These are phyloP conservation scores for Scrobipalpa atriplicella DNA, from an alignment of 2,888 invertebrate genomes.

Conservation along the genomic window DNA sequence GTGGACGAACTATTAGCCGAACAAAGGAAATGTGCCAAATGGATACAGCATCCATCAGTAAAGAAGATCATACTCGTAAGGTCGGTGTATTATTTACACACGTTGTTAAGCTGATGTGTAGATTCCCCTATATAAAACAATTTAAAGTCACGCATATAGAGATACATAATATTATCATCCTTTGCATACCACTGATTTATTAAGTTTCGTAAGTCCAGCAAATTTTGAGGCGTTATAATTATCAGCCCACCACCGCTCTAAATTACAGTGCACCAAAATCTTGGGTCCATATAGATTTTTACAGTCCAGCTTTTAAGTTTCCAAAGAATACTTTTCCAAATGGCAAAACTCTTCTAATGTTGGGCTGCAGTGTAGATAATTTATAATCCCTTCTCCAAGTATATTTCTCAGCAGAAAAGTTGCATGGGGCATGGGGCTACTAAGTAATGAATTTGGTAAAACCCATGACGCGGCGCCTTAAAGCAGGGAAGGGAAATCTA, in stretches of 20 bases:
- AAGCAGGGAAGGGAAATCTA: constrained; percentile 43
- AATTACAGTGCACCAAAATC: too few relatives aligned
- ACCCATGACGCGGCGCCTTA: constrained; percentile 64
- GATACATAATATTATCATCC: not conserved
- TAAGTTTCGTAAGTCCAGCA: too few relatives aligned
- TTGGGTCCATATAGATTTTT: too few relatives aligned
- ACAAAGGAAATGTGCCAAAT: constrained; percentile 29
- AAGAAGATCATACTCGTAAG: constrained; percentile 8
- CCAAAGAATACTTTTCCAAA: not conserved
- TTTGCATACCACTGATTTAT: too few relatives aligned
- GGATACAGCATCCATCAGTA: constrained; percentile 18
- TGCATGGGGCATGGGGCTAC: not conserved
- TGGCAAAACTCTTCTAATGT: not conserved
- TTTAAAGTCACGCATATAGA: not conserved
- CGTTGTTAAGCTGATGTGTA: not conserved
- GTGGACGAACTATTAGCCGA: constrained; percentile 39
- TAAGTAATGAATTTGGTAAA: constrained; percentile 40
- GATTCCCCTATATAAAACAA: not conserved
- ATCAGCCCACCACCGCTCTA: too few relatives aligned
- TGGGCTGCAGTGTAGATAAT: not conserved
- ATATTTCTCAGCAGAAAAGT: constrained; percentile 1
- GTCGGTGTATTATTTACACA: not conserved
- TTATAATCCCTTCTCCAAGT: not conserved
- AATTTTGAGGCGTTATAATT: too few relatives aligned
- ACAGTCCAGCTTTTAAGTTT: not conserved